Conservation (phyloP, 2,797 vertebrate genomes). For the Sparus aurata region DNA sequence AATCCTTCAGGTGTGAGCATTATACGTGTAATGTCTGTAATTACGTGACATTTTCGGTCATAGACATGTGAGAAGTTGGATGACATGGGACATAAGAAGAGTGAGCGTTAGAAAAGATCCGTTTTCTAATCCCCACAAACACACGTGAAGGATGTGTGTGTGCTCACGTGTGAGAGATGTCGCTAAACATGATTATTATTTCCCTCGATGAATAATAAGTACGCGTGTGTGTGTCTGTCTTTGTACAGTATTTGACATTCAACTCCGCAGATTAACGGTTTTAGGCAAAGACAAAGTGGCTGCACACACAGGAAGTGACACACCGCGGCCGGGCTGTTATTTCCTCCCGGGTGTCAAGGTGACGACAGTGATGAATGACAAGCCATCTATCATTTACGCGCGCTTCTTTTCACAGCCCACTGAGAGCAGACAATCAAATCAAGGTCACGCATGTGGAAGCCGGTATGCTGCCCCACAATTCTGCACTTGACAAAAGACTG, state of each 20-base stretch:
- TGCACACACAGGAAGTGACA: constrained; percentile 71
- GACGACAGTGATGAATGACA: constrained; percentile 75
- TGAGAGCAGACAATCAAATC: constrained; percentile 56
- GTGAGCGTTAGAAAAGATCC: neutral
- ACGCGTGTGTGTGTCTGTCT: neutral
- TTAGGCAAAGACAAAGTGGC: constrained; percentile 58
- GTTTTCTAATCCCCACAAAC: neutral
- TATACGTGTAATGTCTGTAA: neutral
- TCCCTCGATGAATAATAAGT: constrained; percentile 24
- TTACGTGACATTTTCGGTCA: neutral
- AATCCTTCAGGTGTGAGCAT: neutral
- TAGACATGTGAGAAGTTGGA: neutral
- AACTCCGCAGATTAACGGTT: constrained; percentile 24
- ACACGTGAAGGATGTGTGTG: neutral
- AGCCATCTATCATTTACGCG: constrained; percentile 75
- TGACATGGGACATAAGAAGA: neutral
- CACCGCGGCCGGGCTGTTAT: constrained; percentile 56
- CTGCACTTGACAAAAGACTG: constrained; percentile 22
- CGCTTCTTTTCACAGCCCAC: constrained; percentile 56
- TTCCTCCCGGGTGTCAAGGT: constrained; percentile 71
- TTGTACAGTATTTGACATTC: constrained; percentile 52
- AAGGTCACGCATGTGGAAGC: constrained; percentile 71
- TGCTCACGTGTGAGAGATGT: neutral
- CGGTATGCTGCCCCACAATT: constrained; percentile 31
- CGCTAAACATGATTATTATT: neutral